These are phyloP conservation scores for Acromyrmex heyeri DNA, from an alignment of 1,140 invertebrate species.

Conservation along the genomic window DNA sequence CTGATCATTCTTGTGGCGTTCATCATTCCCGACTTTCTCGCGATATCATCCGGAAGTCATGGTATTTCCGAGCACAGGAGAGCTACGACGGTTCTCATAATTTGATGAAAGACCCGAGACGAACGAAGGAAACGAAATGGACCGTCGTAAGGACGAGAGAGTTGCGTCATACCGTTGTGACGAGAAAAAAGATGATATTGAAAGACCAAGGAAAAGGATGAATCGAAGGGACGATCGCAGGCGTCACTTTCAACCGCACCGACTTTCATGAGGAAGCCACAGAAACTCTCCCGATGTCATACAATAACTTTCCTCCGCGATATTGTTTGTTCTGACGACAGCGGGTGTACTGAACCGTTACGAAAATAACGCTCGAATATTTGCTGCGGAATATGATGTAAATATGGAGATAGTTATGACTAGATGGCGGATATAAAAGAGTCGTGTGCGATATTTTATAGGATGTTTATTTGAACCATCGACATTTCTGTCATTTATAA, in stretches of 20 bases:
- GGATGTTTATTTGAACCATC: conserved; percentile 35
- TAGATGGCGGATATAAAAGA: conserved; percentile 34
- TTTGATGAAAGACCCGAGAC: conserved; percentile 41
- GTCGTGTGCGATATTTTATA: conserved; percentile 15
- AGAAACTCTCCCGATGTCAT: conserved; percentile 53
- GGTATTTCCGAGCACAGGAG: conserved; percentile 36
- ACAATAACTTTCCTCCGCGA: conserved; percentile 49
- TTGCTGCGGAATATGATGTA: conserved; percentile 41
- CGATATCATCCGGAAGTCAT: conserved; percentile 36
- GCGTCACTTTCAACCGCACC: conserved; percentile 48
- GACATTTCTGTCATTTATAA: conserved; percentile 30
- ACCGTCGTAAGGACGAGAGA: conserved; percentile 34
- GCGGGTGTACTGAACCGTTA: conserved; percentile 18
- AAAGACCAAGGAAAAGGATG: conserved; percentile 71
- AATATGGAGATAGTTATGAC: conserved; percentile 38
- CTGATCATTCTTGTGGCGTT: conserved; percentile 14
- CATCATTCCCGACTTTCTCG: not conserved
- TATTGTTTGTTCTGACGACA: conserved; percentile 52
- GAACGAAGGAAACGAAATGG: conserved; percentile 38
- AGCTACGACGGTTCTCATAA: conserved; percentile 29
- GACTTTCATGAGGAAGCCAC: conserved; percentile 72
- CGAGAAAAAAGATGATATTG: conserved; percentile 40
- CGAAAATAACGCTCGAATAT: conserved; percentile 42
- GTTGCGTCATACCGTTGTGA: conserved; percentile 38
- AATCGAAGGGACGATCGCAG: conserved; percentile 79